phyloP scores from a whole-genome alignment of 2,888 invertebrate genomes.

The Athalia cordata region DNA sequence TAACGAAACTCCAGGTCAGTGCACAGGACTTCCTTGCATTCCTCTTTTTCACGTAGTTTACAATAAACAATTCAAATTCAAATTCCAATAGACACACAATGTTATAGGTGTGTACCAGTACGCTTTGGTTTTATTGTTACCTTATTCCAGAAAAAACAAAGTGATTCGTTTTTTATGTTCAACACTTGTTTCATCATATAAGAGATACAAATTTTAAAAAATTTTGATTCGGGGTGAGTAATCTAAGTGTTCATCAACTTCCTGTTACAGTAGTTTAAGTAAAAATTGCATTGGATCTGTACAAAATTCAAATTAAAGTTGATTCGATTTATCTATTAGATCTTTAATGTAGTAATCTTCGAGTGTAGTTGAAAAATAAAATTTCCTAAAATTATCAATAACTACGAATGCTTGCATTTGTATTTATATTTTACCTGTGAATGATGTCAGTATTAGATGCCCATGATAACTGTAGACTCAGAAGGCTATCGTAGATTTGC shows the following conservation, averaged over 20 bases:
- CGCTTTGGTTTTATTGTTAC: not conserved
- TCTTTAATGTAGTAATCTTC: not conserved
- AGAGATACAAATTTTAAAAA: not conserved
- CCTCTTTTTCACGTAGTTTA: not conserved
- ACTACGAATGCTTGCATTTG: too few species aligned
- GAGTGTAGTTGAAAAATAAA: too few species aligned
- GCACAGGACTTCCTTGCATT: slow-evolving; percentile 26
- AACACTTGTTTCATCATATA: not conserved
- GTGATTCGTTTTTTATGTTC: not conserved
- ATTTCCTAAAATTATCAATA: too few species aligned
- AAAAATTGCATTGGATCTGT: not conserved
- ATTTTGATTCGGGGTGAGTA: not conserved
- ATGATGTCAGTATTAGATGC: too few species aligned
- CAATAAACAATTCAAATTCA: not conserved
- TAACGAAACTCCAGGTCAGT: slow-evolving; percentile 40
- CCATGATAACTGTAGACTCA: too few species aligned
- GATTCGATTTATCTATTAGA: not conserved
- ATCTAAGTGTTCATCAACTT: not conserved
- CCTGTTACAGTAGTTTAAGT: slow-evolving; percentile 2
- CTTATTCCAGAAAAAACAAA: not conserved
- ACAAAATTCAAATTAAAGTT: not conserved
- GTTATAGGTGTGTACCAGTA: not conserved
- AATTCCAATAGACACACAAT: slow-evolving; percentile 1
- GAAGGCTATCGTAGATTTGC: too few species aligned
- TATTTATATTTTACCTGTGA: too few species aligned